These are phyloP conservation scores for Anagrus nilaparvatae DNA, from an alignment of 1,140 invertebrate genomes.

Conservation along the genomic window DNA sequence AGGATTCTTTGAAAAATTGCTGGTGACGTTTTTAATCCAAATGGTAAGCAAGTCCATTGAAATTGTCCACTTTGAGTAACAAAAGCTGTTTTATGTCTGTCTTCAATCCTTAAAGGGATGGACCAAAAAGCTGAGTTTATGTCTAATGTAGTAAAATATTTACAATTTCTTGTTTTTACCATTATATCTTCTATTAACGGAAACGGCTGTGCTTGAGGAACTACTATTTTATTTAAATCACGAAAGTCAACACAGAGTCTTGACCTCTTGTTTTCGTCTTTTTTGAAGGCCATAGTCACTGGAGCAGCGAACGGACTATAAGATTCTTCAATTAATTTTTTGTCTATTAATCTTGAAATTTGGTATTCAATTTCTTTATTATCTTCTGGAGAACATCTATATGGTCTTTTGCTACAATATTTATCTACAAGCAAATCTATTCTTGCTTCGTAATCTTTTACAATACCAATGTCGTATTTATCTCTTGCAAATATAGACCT, in stretches of 20 bases:
- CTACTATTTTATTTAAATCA: neutral
- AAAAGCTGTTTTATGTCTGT: too few species aligned
- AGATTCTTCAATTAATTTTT: slow-evolving; percentile 3
- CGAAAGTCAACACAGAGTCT: slow-evolving; percentile 1
- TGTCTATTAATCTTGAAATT: neutral
- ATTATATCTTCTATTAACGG: too few species aligned
- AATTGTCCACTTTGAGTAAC: too few species aligned
- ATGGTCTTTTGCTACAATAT: slow-evolving; percentile 3
- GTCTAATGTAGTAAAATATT: too few species aligned
- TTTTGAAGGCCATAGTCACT: slow-evolving; percentile 1
- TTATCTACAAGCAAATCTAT: slow-evolving; percentile 11
- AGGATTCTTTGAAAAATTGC: too few species aligned
- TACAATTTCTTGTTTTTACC: too few species aligned
- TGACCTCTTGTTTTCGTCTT: neutral
- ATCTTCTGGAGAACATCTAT: slow-evolving; percentile 1
- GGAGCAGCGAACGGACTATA: slow-evolving; percentile 1
- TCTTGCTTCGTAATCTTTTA: slow-evolving; percentile 12
- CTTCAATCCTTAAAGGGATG: too few species aligned
- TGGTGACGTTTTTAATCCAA: too few species aligned
- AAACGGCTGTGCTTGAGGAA: too few species aligned
- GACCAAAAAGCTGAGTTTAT: too few species aligned
- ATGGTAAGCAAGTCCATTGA: too few species aligned
- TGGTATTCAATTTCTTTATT: slow-evolving; percentile 8
- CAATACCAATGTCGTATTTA: slow-evolving; percentile 14
- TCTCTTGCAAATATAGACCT: slow-evolving; percentile 14